phyloP scores from a whole-genome alignment of 2,888 invertebrate genomes.

The Pyralis farinalis region DNA sequence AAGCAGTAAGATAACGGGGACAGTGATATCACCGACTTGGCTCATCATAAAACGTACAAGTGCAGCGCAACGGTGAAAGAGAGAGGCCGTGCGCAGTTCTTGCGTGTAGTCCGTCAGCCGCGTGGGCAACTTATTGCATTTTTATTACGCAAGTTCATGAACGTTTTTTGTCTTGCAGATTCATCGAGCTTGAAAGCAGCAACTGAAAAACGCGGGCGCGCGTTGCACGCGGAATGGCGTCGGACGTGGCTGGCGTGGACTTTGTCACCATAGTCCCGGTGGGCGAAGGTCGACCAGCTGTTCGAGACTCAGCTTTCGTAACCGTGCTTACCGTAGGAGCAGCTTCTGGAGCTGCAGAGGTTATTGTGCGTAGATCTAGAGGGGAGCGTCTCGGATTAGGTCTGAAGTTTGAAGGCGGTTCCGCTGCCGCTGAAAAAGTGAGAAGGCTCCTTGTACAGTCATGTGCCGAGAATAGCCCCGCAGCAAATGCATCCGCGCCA shows the following conservation, averaged over 20 bases:
- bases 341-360: slow-evolving; percentile 83
- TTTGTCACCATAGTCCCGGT: slow-evolving; percentile 82
- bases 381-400: slow-evolving; percentile 96
- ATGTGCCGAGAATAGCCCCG: slow-evolving; percentile 93
- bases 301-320: slow-evolving; percentile 71
- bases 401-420: slow-evolving; percentile 95
- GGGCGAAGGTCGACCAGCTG: slow-evolving; percentile 64
- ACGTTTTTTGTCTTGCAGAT: slow-evolving; percentile 67
- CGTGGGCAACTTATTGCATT: slow-evolving; percentile 54
- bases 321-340: slow-evolving; percentile 82
- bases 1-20: neutral
- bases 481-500: slow-evolving; percentile 89
- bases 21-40: slow-evolving; percentile 28
- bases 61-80: slow-evolving; percentile 64
- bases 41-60: slow-evolving; percentile 48
- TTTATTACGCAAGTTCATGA: slow-evolving; percentile 61
- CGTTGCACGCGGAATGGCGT: slow-evolving; percentile 71
- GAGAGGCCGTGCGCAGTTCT: slow-evolving; percentile 58
- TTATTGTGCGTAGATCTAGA: slow-evolving; percentile 91
- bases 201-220: slow-evolving; percentile 36
- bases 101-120: slow-evolving; percentile 42
- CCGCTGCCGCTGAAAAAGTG: slow-evolving; percentile 89
- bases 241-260: slow-evolving; percentile 68
- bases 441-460: slow-evolving; percentile 92
- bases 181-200: slow-evolving; percentile 44